Evolutionary conservation across 2,113 vertebrate species (phyloP), one percentile per base, ranked within the genome.

Genomic region (Hypomesus transpacificus): DNA sequence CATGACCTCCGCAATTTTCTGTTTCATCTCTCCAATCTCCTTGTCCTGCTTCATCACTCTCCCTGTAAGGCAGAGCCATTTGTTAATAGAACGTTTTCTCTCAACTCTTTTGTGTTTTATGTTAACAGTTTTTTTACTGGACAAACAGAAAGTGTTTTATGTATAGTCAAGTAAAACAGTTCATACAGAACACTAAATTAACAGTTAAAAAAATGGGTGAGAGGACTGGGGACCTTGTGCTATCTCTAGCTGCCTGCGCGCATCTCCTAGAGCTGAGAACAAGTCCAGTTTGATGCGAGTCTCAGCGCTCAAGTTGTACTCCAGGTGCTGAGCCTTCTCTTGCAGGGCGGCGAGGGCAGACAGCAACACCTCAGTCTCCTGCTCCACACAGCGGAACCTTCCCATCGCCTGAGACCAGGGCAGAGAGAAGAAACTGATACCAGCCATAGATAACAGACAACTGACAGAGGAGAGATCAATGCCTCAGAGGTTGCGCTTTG

Each of bases 261-360:
- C 91, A 1, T 94, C 92, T 56, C 93, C 93, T 66, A 94, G 88
- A 0, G 92, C 93, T 0, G 93, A 94, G 86, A 94, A 93, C 53
- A 94, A 87, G 81, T 94, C 92, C 80, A 94, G 89, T 71, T 94
- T 94, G 83, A 94, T 92, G 60, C 92, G 89, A 0, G 93, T 94
- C 83, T 94, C 93, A 0, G 93, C 93, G 21, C 93, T 94, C 84
- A 94, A 90, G 83, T 93, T 94, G 89, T 90, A 92, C 86, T 94
- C 92, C 78, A 94, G 86, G 72, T 93, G 93, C 50, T 94, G 93
- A 63, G 91, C 92, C 66, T 94, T 94, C 61, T 94, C 93, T 86
- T 93, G 93, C 84, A 94, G 85, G 64, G 91, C 89, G 1, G 92
- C 90, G 75, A 94, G 85, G 5, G 91, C 92, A 72, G 90, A 91